phyloP scores from a whole-genome alignment of 2,888 invertebrate genomes.

The Amiota communis region DNA sequence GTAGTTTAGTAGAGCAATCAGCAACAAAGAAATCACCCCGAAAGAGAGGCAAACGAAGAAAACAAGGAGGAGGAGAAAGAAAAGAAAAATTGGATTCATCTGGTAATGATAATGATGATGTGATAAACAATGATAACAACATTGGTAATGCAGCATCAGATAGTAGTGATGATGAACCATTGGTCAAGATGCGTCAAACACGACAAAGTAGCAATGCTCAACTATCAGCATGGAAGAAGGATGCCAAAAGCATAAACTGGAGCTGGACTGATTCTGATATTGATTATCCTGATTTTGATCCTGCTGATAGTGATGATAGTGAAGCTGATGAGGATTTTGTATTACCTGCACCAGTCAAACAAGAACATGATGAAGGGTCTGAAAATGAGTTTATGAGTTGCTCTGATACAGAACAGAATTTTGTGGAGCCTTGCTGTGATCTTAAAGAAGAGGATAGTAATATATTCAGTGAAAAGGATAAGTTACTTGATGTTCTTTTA shows the following conservation, averaged over 20 bases:
- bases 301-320: slow-evolving; percentile 47
- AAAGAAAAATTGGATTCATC: neutral
- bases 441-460: slow-evolving; percentile 62
- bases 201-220: neutral
- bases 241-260: slow-evolving; percentile 27
- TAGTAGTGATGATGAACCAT: slow-evolving; percentile 53
- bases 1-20: neutral
- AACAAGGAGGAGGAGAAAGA: slow-evolving; percentile 2
- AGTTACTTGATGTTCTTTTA: slow-evolving; percentile 62
- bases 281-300: slow-evolving; percentile 63
- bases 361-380: slow-evolving; percentile 51
- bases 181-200: slow-evolving; percentile 46
- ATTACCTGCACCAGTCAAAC: slow-evolving; percentile 52
- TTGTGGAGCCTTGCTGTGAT: slow-evolving; percentile 41
- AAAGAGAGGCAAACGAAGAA: neutral
- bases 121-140: neutral
- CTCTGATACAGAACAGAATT: slow-evolving; percentile 58
- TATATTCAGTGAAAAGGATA: slow-evolving; percentile 65
- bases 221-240: slow-evolving; percentile 33
- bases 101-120: neutral
- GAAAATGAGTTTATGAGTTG: slow-evolving; percentile 43
- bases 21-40: neutral
- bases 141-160: neutral
- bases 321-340: slow-evolving; percentile 42
- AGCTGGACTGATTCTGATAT: slow-evolving; percentile 57